Percentiles rank a stretch among this genome's conserved stretches.
These are phyloP conservation scores for Eleginops maclovinus DNA, from an alignment of 2,113 vertebrate species.

Conservation along the genomic window DNA sequence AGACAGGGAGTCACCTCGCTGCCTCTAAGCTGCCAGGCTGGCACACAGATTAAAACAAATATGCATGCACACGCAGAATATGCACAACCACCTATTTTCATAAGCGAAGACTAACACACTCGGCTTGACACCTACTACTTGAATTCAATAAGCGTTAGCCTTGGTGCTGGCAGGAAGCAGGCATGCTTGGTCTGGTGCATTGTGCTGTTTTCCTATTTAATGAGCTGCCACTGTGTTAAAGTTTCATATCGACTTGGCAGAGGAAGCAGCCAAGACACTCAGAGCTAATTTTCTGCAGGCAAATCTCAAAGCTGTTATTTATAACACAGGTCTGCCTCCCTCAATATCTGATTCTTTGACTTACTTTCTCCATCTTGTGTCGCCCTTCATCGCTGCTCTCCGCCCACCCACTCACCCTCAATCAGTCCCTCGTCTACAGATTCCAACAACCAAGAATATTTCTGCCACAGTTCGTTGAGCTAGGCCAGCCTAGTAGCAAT, in stretches of 20 bases:
- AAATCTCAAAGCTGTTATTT: conserved; percentile 73
- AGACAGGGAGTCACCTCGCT: conserved; percentile 8
- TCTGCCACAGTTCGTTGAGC: conserved; percentile 45
- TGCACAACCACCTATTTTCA: conserved; percentile 4
- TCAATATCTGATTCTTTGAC: conserved; percentile 46
- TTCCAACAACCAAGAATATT: conserved; percentile 28
- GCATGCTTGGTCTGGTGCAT: conserved; percentile 54
- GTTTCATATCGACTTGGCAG: conserved; percentile 66
- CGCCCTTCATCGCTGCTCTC: conserved; percentile 14
- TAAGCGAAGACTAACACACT: conserved; percentile 27
- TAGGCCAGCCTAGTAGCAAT: conserved; percentile 26
- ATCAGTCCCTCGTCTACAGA: conserved; percentile 6
- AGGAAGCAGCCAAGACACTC: conserved; percentile 52
- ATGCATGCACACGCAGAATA: conserved; percentile 2
- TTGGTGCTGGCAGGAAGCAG: conserved; percentile 44
- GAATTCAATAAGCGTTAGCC: conserved; percentile 52
- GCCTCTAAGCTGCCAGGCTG: background rate
- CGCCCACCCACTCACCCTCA: conserved; percentile 16
- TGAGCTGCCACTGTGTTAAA: conserved; percentile 73
- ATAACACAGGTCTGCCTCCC: conserved; percentile 44
- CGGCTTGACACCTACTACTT: conserved; percentile 55
- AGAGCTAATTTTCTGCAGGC: conserved; percentile 62
- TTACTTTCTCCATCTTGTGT: conserved; percentile 29
- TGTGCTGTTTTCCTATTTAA: conserved; percentile 74
- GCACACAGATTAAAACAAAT: conserved; percentile 11